These are phyloP conservation scores for Accipiter cooperii DNA, from an alignment of 2,113 vertebrate species.

Conservation along the genomic window DNA sequence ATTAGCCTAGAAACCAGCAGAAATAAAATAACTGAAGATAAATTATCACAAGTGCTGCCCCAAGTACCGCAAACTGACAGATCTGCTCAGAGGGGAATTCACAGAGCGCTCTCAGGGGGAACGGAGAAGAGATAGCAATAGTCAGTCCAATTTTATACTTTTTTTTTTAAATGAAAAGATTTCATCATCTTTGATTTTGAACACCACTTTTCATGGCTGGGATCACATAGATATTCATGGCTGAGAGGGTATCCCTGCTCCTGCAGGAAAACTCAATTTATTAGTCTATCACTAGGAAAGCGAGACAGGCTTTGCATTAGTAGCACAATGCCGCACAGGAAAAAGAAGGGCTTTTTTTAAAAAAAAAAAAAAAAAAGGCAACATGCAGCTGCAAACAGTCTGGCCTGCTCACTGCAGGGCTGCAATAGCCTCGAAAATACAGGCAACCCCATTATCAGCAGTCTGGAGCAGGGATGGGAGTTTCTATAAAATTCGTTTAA, in stretches of 20 bases:
- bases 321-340: neutral
- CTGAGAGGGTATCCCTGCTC: neutral
- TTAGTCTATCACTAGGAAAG: neutral
- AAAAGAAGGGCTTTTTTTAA: neutral
- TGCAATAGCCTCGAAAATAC: neutral
- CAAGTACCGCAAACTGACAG: neutral
- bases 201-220: neutral
- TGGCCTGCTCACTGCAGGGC: neutral
- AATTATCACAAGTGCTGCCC: conserved; percentile 17
- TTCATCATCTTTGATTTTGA: neutral
- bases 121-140: neutral
- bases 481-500: neutral
- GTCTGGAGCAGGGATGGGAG: neutral
- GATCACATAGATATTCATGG: conserved; percentile 2
- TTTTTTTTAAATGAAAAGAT: neutral
- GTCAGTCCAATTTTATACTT: neutral
- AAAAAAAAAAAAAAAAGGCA: neutral
- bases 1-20: conserved; percentile 45
- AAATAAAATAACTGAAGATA: conserved; percentile 41
- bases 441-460: neutral
- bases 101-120: neutral
- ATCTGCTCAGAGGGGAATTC: conserved; percentile 1
- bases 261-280: neutral
- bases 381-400: neutral
- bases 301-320: neutral